These are phyloP conservation scores for Rhinolophus sinicus DNA, from an alignment of 2,113 vertebrate genomes.

Conservation along the genomic window DNA sequence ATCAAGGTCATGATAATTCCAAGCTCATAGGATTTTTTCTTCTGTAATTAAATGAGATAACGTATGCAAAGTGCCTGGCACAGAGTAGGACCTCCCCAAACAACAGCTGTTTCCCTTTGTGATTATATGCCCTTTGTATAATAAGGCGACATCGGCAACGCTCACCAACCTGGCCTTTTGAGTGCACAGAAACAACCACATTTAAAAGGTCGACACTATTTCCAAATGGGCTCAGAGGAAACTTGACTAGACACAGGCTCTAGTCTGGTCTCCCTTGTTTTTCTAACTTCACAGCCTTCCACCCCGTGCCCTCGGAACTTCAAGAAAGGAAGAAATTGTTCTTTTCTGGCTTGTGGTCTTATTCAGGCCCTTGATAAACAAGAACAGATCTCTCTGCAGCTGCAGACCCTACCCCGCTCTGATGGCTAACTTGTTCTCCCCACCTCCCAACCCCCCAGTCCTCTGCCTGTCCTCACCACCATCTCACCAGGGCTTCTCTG, in stretches of 20 bases:
- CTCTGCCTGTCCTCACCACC: neutral
- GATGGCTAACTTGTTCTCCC: neutral
- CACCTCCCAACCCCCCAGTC: too few relatives aligned
- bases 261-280: neutral
- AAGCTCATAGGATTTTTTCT: neutral
- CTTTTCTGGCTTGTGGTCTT: neutral
- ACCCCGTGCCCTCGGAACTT: neutral
- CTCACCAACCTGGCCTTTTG: neutral
- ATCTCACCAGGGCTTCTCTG: neutral
- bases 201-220: neutral
- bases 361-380: neutral
- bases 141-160: too few relatives aligned
- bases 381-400: neutral
- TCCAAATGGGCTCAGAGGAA: neutral
- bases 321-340: neutral
- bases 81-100: neutral
- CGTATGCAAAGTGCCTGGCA: neutral
- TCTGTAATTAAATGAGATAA: constrained; percentile 7
- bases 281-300: neutral
- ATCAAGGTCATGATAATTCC: neutral
- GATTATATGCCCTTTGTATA: neutral
- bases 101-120: neutral
- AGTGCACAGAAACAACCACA: neutral
- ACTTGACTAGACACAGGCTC: neutral
- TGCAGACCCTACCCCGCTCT: neutral